Conservation (phyloP, 2,113 vertebrate species). For the Nannobrachium achirus region DNA sequence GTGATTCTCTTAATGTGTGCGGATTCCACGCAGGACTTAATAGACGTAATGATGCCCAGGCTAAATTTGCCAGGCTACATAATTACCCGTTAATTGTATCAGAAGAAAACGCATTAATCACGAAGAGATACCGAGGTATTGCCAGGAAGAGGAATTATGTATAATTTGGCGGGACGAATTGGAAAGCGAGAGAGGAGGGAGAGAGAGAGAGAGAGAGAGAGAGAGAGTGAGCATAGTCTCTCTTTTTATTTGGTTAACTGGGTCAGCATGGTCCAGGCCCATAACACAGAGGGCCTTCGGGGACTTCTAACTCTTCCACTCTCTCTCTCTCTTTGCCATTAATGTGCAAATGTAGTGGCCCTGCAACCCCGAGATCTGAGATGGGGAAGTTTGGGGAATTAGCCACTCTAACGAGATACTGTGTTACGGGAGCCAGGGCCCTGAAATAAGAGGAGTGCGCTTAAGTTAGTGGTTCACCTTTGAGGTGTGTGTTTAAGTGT, state of each 20-base stretch:
- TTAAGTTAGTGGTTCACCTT: slow-evolving; percentile 22
- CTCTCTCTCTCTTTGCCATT: slow-evolving; percentile 90
- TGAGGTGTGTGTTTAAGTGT: slow-evolving; percentile 14
- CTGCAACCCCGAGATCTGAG: slow-evolving; percentile 89
- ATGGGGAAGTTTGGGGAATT: slow-evolving; percentile 90
- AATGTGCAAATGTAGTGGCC: slow-evolving; percentile 96
- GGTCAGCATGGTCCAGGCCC: slow-evolving; percentile 90
- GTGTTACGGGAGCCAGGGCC: slow-evolving; percentile 82
- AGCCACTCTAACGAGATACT: slow-evolving; percentile 87
- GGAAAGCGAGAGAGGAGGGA: slow-evolving; percentile 38
- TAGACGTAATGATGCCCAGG: too few species aligned
- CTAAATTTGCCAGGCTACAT: too few species aligned
- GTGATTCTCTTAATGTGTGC: too few species aligned
- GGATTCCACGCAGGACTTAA: too few species aligned
- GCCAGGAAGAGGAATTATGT: too few species aligned
- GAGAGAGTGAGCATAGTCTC: slow-evolving; percentile 19
- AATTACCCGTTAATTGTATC: too few species aligned
- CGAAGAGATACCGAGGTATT: too few species aligned
- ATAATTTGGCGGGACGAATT: too few species aligned
- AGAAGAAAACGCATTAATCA: too few species aligned
- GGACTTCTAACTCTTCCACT: slow-evolving; percentile 65
- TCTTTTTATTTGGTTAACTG: slow-evolving; percentile 86
- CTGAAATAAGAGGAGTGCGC: slow-evolving; percentile 79
- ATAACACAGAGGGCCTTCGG: slow-evolving; percentile 86
- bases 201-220: slow-evolving; percentile 46